Base-by-base conservation (phyloP, 2,797 vertebrate genomes). In the Phoebastria nigripes region DNA sequence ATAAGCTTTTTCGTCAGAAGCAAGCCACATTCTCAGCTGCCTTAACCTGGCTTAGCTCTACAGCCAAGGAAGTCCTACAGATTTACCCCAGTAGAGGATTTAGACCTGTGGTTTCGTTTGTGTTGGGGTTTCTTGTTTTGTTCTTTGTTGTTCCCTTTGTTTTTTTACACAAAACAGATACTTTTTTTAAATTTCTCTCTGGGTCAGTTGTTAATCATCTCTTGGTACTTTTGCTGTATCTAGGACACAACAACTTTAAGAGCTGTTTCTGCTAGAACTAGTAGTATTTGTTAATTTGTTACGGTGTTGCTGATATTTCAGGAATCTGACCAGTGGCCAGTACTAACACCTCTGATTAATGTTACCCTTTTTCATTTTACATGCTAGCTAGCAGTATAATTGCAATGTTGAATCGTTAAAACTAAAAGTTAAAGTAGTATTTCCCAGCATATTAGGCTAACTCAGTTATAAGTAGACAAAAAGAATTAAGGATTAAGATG, bases 161-260 rank as follows among this genome's bases (percentile, higher is more conserved):
- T 47, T 47, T 47, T 46, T 12, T 7, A 46, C 46, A 47, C 46
- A 22, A 47, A 47, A 47, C 21, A 22, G 46, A 12, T 47, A 21
- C 29, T 80, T 97, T 92, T 93, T 95, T 93, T 96, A 26, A 74
- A 90, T 94, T 96, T 97, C 85, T 97, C 88, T 94, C 94, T 96
- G 94, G 96, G 94, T 94, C 97, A 96, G 96, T 91, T 96, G 88
- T 97, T 98, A 97, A 96, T 97, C 97, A 97, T 98, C 98, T 98
- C 97, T 98, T 98, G 99, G 99, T 99, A 99, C 99, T 99, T 95
- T 97, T 97, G 97, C 98, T 98, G 56, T 98, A 97, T 97, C 98
- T 97, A 96, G 96, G 93, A 96, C 94, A 84, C 96, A 96, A 94
- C 52, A 92, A 88, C 41, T 96, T 87, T 92, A 92, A 94, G 77